These are phyloP conservation scores for Sycobia sp. DNA, from an alignment of 1,140 invertebrate species.

Conservation along the genomic window DNA sequence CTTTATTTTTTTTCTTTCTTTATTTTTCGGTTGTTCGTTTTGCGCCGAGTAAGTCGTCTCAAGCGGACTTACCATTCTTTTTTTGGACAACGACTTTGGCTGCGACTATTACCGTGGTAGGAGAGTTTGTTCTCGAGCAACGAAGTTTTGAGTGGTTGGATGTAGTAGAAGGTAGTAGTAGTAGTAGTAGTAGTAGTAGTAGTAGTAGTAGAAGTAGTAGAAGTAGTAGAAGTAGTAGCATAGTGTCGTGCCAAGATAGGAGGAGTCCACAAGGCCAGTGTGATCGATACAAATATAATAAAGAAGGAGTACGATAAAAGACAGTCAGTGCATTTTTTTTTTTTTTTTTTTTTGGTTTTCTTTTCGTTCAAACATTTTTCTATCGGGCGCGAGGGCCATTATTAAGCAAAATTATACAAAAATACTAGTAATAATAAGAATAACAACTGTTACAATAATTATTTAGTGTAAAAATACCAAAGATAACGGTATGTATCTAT, in stretches of 20 bases:
- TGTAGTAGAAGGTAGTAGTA: slow-evolving; percentile 58
- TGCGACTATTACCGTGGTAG: slow-evolving; percentile 54
- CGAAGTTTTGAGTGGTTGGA: slow-evolving; percentile 63
- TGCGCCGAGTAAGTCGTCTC: slow-evolving; percentile 61
- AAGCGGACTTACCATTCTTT: slow-evolving; percentile 65
- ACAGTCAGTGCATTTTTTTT: slow-evolving; percentile 55
- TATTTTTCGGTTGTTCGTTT: slow-evolving; percentile 44
- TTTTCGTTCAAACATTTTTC: too few species aligned
- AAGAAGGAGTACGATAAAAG: slow-evolving; percentile 62
- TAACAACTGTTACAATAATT: too few species aligned
- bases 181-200: slow-evolving; percentile 57
- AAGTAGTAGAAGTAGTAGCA: slow-evolving; percentile 57
- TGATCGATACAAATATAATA: slow-evolving; percentile 64
- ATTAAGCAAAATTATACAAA: too few species aligned
- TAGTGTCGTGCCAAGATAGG: slow-evolving; percentile 63
- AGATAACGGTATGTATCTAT: too few species aligned
- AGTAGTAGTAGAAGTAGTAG: slow-evolving; percentile 55
- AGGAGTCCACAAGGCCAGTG: slow-evolving; percentile 64
- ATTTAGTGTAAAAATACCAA: too few species aligned
- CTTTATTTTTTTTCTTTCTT: slow-evolving; percentile 43
- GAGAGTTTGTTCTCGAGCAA: slow-evolving; percentile 59
- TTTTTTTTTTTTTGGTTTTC: slow-evolving; percentile 26
- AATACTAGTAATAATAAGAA: too few species aligned
- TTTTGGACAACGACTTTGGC: slow-evolving; percentile 66
- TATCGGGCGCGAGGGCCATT: neutral